These are phyloP conservation scores for Drosophila tropicalis DNA, from an alignment of 1,140 invertebrate genomes.

Conservation along the genomic window DNA sequence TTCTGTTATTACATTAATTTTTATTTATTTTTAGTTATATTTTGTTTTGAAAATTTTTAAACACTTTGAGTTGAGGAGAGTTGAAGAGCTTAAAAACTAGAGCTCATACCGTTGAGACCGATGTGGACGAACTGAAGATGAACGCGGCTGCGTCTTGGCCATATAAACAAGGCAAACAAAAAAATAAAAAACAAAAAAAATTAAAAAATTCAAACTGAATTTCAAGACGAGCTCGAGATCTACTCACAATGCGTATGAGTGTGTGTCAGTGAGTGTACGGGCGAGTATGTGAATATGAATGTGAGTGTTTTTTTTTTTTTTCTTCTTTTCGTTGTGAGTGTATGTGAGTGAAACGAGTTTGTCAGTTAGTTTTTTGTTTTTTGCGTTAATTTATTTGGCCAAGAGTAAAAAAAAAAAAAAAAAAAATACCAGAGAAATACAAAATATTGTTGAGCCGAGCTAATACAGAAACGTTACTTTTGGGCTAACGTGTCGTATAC, in stretches of 20 bases:
- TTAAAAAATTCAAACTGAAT: constrained; percentile 49
- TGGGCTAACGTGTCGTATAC: constrained; percentile 56
- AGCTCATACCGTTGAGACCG: constrained; percentile 83
- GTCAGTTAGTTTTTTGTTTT: constrained; percentile 43
- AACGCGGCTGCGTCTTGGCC: constrained; percentile 74
- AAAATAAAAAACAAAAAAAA: constrained; percentile 45
- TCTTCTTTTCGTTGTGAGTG: constrained; percentile 23
- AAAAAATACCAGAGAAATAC: not conserved
- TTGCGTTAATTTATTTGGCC: constrained; percentile 75
- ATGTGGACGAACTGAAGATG: constrained; percentile 83
- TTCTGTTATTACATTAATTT: not conserved
- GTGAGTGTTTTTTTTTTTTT: constrained; percentile 20
- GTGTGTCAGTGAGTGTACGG: constrained; percentile 27
- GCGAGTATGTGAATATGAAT: constrained; percentile 43
- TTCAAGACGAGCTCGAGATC: constrained; percentile 38
- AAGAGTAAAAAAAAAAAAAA: constrained; percentile 64
- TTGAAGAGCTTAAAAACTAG: constrained; percentile 77
- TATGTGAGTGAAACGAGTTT: constrained; percentile 56
- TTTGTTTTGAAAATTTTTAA: not conserved
- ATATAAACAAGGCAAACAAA: constrained; percentile 74
- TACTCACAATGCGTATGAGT: constrained; percentile 13
- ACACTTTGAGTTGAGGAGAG: constrained; percentile 49
- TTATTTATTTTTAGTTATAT: constrained; percentile 20
- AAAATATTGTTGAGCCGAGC: constrained; percentile 28
- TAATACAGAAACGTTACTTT: constrained; percentile 33